Percentiles rank a stretch among this genome's conserved stretches.
phyloP scores from a whole-genome alignment of 2,888 invertebrate genomes.

The Zeuzera pyrina region DNA sequence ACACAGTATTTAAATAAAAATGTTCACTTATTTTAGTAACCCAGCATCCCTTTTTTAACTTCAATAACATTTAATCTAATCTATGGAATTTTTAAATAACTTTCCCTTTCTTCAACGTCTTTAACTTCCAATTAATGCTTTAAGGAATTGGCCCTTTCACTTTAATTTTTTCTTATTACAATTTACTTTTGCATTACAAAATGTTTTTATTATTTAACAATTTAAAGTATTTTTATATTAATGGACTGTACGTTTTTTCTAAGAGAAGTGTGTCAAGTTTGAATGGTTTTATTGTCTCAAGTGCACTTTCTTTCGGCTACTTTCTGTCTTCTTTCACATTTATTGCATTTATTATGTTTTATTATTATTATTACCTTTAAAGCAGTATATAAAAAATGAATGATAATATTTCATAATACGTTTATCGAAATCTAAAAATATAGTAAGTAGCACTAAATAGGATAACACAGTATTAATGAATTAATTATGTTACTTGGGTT shows the following conservation, averaged over 20 bases:
- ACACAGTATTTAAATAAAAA: too few species aligned
- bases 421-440: conserved; percentile 33
- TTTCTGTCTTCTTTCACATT: conserved; percentile 36
- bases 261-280: too few species aligned
- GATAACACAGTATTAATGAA: conserved; percentile 50
- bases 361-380: conserved; percentile 46
- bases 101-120: conserved; percentile 39
- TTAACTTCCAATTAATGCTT: conserved; percentile 36
- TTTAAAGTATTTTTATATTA: too few species aligned
- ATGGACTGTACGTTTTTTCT: too few species aligned
- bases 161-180: conserved; percentile 34
- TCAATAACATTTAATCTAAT: conserved; percentile 44
- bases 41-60: conserved; percentile 50
- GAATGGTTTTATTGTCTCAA: conserved; percentile 29
- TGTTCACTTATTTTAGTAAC: too few species aligned
- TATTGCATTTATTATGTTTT: conserved; percentile 43
- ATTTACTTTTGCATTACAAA: conserved; percentile 42
- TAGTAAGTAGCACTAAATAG: conserved; percentile 58
- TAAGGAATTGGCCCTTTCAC: conserved; percentile 35
- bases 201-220: too few species aligned
- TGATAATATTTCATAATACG: conserved; percentile 39
- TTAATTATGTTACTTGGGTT: conserved; percentile 40
- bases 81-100: conserved; percentile 28
- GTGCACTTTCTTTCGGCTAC: conserved; percentile 60
- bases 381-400: conserved; percentile 53